A percentile compares a stretch with the other conserved stretches of the same genome.
Evolutionary conservation across 2,888 invertebrate species (phyloP).

Genomic region (Tillus elongatus): DNA sequence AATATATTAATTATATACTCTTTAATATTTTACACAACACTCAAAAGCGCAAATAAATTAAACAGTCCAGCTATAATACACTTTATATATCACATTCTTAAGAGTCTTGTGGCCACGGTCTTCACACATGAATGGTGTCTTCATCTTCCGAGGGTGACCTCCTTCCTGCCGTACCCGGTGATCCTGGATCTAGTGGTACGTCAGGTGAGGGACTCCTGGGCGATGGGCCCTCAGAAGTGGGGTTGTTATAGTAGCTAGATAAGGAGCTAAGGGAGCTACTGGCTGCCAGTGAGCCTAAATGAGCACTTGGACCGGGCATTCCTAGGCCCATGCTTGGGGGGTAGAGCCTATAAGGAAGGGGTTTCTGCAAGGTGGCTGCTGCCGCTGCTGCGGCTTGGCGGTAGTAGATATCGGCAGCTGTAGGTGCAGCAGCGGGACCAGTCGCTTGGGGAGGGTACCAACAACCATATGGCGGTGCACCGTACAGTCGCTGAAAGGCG

Average conservation of each 20-base stretch:
- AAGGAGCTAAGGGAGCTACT: slow-evolving; percentile 54
- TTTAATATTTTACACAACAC: slow-evolving; percentile 32
- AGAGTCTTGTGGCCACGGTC: no score
- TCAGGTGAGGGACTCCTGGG: slow-evolving; percentile 42
- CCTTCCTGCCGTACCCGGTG: slow-evolving; percentile 45
- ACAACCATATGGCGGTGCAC: slow-evolving; percentile 61
- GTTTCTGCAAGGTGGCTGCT: slow-evolving; percentile 74
- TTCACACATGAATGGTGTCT: slow-evolving; percentile 54
- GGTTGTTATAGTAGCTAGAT: slow-evolving; percentile 50
- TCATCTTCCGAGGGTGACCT: slow-evolving; percentile 50
- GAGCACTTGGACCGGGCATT: slow-evolving; percentile 59
- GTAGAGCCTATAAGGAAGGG: slow-evolving; percentile 66
- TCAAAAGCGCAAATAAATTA: slow-evolving; percentile 39
- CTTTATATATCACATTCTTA: slow-evolving; percentile 34
- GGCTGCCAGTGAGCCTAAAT: slow-evolving; percentile 56
- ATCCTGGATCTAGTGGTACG: slow-evolving; percentile 54
- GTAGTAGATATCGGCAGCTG: slow-evolving; percentile 72
- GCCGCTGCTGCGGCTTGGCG: slow-evolving; percentile 70
- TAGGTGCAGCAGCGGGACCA: slow-evolving; percentile 50
- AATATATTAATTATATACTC: no score
- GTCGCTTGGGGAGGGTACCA: slow-evolving; percentile 52
- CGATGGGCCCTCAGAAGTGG: slow-evolving; percentile 46
- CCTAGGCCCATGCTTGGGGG: slow-evolving; percentile 54
- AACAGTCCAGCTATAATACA: slow-evolving; percentile 35
- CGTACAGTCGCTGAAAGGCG: slow-evolving; percentile 93